Percentiles rank a stretch among this genome's conserved stretches.
phyloP scores from a whole-genome alignment of 2,888 invertebrate genomes.

The Cheilosia pagana region DNA sequence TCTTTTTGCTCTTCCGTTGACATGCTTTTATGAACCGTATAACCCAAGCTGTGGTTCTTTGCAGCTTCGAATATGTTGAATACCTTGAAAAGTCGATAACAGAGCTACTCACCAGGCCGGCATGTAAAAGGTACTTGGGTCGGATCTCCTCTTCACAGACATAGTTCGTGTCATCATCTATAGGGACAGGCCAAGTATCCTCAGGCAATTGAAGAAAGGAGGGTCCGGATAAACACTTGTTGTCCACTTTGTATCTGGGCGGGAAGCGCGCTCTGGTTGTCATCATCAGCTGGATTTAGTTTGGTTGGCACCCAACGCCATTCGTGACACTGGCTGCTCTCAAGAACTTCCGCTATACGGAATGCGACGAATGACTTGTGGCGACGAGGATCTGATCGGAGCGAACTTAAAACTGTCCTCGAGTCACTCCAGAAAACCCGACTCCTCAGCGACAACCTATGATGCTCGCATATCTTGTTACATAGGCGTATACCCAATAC shows the following conservation, averaged over 20 bases:
- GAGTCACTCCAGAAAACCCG: slow-evolving; percentile 76
- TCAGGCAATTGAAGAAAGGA: slow-evolving; percentile 31
- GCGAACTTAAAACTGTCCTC: slow-evolving; percentile 69
- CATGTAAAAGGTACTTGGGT: not conserved
- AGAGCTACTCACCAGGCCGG: not conserved
- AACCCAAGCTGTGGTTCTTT: slow-evolving; percentile 1
- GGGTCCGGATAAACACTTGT: slow-evolving; percentile 46
- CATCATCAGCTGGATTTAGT: slow-evolving; percentile 49
- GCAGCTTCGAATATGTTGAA: not conserved
- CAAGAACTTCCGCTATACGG: slow-evolving; percentile 53
- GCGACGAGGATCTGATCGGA: slow-evolving; percentile 72
- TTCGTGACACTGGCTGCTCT: slow-evolving; percentile 31
- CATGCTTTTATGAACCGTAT: not conserved
- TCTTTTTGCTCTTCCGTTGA: not conserved
- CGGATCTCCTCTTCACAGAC: not conserved
- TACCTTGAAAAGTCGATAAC: not conserved
- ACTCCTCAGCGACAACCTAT: slow-evolving; percentile 16
- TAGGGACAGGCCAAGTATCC: not conserved
- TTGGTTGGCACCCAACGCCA: slow-evolving; percentile 55
- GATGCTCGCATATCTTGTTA: not conserved
- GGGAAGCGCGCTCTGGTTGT: slow-evolving; percentile 34
- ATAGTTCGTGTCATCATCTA: not conserved
- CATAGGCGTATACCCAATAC: slow-evolving; percentile 6
- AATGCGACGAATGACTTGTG: slow-evolving; percentile 64
- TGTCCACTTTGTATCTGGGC: not conserved